Evolutionary conservation across 2,888 invertebrate species (phyloP).

Genomic region (Dendrolimus pini): DNA sequence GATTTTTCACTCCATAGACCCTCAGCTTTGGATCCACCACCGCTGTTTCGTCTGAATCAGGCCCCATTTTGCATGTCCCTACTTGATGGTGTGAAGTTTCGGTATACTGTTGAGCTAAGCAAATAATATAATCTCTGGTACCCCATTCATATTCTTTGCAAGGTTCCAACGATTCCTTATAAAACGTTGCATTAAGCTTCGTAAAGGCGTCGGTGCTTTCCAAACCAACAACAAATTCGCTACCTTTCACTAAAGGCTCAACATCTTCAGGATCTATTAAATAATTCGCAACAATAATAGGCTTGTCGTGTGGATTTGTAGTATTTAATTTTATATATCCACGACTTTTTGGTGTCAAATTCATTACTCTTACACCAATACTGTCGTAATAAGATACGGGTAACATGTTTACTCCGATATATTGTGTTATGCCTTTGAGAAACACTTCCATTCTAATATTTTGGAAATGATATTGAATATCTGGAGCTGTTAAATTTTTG

Average conservation of each 20-base stretch:
- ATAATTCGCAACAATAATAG: conserved; percentile 81
- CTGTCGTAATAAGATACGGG: conserved; percentile 78
- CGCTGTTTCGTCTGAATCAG: conserved; percentile 66
- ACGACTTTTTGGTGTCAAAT: conserved; percentile 77
- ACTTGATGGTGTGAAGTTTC: conserved; percentile 59
- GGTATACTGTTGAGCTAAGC: conserved; percentile 77
- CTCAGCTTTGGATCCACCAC: conserved; percentile 82
- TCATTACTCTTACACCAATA: conserved; percentile 72
- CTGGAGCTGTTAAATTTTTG: conserved; percentile 68
- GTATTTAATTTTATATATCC: conserved; percentile 78
- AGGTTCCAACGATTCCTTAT: conserved; percentile 70
- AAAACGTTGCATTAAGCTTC: conserved; percentile 70
- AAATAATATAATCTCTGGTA: conserved; percentile 79
- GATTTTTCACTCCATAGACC: conserved; percentile 76
- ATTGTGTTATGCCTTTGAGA: conserved; percentile 55
- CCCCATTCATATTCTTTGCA: conserved; percentile 77
- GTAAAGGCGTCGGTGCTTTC: conserved; percentile 75
- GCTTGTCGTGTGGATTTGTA: conserved; percentile 81
- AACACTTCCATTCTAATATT: conserved; percentile 66
- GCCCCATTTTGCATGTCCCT: conserved; percentile 71
- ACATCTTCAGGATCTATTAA: conserved; percentile 78
- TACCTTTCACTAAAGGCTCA: conserved; percentile 74
- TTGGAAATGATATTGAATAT: conserved; percentile 77
- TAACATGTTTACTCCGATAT: conserved; percentile 35
- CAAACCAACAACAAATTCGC: conserved; percentile 73